Conservation (phyloP, 2,797 vertebrate genomes). For the Onychomys leucogaster region DNA sequence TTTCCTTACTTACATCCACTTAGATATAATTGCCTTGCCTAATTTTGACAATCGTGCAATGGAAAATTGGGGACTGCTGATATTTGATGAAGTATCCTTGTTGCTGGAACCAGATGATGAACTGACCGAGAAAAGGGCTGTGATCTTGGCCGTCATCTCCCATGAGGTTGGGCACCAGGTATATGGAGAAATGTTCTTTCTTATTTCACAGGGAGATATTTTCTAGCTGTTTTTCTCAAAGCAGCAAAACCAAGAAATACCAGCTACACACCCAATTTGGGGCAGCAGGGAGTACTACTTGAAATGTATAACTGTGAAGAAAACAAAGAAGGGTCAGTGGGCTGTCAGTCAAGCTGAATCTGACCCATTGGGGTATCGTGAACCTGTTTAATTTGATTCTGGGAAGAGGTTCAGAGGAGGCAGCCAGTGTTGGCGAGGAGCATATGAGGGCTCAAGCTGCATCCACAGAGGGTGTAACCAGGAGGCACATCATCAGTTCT, state of each 20-base stretch:
- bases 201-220: constrained; percentile 61
- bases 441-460: neutral
- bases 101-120: constrained; percentile 81
- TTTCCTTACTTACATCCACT: constrained; percentile 72
- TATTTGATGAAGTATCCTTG: constrained; percentile 85
- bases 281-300: neutral
- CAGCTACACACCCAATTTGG: neutral
- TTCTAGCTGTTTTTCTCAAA: neutral
- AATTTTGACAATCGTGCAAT: constrained; percentile 85
- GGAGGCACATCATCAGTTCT: neutral
- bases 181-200: constrained; percentile 87
- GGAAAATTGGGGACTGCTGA: constrained; percentile 91
- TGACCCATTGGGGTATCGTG: neutral
- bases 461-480: neutral
- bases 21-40: constrained; percentile 90
- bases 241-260: neutral
- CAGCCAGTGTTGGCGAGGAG: neutral
- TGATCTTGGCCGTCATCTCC: constrained; percentile 82
- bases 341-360: neutral
- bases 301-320: neutral
- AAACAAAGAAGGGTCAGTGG: neutral
- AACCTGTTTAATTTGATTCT: neutral
- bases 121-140: constrained; percentile 72
- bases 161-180: constrained; percentile 91
- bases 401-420: neutral